Evolutionary conservation across 2,888 invertebrate genomes (phyloP), one percentile per base, ranked within the genome.

Genomic region (Coelopa pilipes): DNA sequence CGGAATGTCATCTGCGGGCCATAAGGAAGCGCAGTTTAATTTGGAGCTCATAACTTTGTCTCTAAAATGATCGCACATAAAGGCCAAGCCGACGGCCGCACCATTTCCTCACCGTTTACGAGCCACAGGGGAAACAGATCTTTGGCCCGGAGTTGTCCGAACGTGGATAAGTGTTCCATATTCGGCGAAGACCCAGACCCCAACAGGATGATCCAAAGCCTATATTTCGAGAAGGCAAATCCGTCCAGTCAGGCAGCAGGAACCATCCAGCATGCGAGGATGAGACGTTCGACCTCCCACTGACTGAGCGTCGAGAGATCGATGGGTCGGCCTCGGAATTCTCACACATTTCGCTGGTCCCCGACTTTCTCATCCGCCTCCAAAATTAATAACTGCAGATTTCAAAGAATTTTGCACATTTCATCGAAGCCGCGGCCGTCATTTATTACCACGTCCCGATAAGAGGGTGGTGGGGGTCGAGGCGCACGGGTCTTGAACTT

Each of bases 391-490:
- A 55, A 57, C 13, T 17, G 7, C 34, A 3, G 17, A 0, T 15
- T 70, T 60, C 47, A 57, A 60, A 60, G 70, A 70, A 70, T 70
- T 63, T 70, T 24, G 62, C 34, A 62, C 15, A 17, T 1, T 50
- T 59, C 49, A 17, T 62, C 70, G 62, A 17, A 53, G 11, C 12
- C 11, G 11, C 15, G 9, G 1, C n/a, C 17, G 45, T 63, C 21
- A 70, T 70, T 70, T 70, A 70, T 70, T 53, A 70, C 53, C 15
- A 53, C 34, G 34, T 34, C 34, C 7, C 34, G 34, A 34, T 34
- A 34, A 34, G n/a, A n/a, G 34, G 34, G 34, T 7, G 34, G 34
- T 34, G 34, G 34, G n/a, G 34, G 34, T 34, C 59, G 21, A 49
- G 21, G 57, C 57, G 57, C 17, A 46, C 12, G 34, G 46, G 69